Evolutionary conservation across 2,888 invertebrate genomes (phyloP), one percentile per base, ranked within the genome.

Genomic region (Miltochrista miniata): DNA sequence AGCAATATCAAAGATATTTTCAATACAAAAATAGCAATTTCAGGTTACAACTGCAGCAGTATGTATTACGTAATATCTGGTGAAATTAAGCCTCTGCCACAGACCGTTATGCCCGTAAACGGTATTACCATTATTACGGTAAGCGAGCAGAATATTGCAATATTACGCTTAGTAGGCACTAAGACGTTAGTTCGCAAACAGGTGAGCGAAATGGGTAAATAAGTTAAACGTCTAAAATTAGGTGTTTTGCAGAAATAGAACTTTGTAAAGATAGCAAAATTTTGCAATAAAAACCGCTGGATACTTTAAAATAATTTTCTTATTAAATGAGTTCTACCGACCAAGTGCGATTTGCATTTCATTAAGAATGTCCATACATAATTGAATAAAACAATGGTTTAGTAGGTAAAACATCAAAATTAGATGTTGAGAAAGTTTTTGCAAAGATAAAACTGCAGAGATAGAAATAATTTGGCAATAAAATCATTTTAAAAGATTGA

Each of bases 201-300:
- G 24, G 38, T 48, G 38, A n/a, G 7, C 10, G 10, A 13, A 38
- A 48, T 43, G 13, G 1, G 14, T 24, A 15, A 12, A n/a, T 13
- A 33, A 24, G 29, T 2, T 37, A 37, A 34, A 9, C 9, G 15
- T 9, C n/a, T 7, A 33, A 13, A 36, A 36, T 14, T 36, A 36
- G 7, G 9, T 11, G 10, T 33, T 30, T 33, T 33, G 10, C 2
- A 11, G 4, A 10, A 2, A 11, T 33, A 11, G 1, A 33, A 10
- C 2, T 11, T 11, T 10, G 33, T 11, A 7, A 33, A 33, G 33
- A 11, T 2, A 1, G 33, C n/a, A 11, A 11, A 10, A 1, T 10
- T 10, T 33, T 33, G 9, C 2, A 1, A 9, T 45, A 15, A 57
- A 60, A 65, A 49, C n/a, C n/a, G n/a, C n/a, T n/a, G n/a, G n/a